These are phyloP conservation scores for Microplitis deprimator DNA, from an alignment of 2,888 invertebrate genomes.

Conservation along the genomic window DNA sequence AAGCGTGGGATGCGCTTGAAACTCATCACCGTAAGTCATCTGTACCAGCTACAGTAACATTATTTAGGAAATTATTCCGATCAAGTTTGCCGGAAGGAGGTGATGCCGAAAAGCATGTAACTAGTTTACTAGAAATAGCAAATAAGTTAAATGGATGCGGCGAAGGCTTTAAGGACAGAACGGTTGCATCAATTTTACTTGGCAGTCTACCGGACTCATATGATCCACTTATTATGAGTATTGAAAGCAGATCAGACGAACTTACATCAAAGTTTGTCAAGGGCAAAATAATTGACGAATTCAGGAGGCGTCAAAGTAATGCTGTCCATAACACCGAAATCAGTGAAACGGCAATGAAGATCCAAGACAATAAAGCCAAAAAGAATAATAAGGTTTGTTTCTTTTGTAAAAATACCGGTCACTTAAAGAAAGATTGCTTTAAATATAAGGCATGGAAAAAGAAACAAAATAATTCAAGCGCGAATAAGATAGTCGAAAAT, in stretches of 20 bases:
- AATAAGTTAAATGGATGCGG: constrained; percentile 48
- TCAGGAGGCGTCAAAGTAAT: constrained; percentile 42
- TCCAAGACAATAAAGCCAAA: constrained; percentile 19
- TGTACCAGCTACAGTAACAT: constrained; percentile 41
- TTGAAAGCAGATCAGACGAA: constrained; percentile 52
- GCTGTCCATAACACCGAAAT: constrained; percentile 22
- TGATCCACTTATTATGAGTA: constrained; percentile 50
- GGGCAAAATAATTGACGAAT: constrained; percentile 53
- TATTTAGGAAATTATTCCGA: constrained; percentile 43
- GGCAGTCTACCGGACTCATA: constrained; percentile 55
- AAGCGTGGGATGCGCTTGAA: constrained; percentile 46
- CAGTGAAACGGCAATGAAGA: constrained; percentile 35
- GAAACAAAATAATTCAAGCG: constrained; percentile 31
- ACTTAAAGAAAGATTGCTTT: constrained; percentile 43
- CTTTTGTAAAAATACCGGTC: constrained; percentile 47
- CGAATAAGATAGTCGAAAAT: constrained; percentile 22
- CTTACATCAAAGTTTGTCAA: constrained; percentile 48
- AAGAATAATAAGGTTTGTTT: constrained; percentile 24
- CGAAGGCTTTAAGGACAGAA: constrained; percentile 46
- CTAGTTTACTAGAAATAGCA: constrained; percentile 46
- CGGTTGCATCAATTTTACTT: constrained; percentile 50
- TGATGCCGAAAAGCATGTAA: constrained; percentile 50
- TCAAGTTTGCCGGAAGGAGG: constrained; percentile 42
- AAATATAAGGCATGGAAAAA: constrained; percentile 45
- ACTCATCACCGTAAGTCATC: constrained; percentile 48